A percentile compares a stretch with the other conserved stretches of the same genome.
These are phyloP conservation scores for Operophtera brumata DNA, from an alignment of 2,888 invertebrate genomes.

Conservation along the genomic window DNA sequence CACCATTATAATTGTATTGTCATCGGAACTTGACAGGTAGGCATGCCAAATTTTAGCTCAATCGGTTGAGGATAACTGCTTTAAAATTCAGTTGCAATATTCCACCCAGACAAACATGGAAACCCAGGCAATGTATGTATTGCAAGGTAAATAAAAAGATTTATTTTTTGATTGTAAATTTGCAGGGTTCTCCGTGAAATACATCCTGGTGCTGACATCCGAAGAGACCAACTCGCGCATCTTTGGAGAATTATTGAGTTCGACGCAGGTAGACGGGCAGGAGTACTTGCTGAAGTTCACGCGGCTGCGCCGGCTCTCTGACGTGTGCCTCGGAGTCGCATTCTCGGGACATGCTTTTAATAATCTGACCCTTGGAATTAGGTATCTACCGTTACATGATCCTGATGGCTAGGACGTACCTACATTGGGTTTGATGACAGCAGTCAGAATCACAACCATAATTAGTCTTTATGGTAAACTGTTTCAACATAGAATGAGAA, in stretches of 20 bases:
- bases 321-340: conserved; percentile 76
- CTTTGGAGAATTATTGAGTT: conserved; percentile 54
- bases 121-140: too few species aligned
- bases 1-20: too few species aligned
- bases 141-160: too few species aligned
- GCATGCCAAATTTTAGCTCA: too few species aligned
- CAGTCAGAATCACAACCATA: too few species aligned
- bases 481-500: too few species aligned
- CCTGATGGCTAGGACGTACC: not conserved
- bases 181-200: conserved; percentile 74
- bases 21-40: too few species aligned
- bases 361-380: conserved; percentile 68
- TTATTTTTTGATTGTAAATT: too few species aligned
- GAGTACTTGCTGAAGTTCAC: conserved; percentile 68
- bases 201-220: conserved; percentile 69
- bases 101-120: too few species aligned
- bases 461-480: too few species aligned
- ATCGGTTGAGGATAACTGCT: too few species aligned
- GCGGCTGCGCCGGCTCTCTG: conserved; percentile 63
- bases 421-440: not conserved
- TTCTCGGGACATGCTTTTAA: conserved; percentile 77
- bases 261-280: conserved; percentile 57
- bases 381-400: conserved; percentile 39
- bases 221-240: conserved; percentile 64
- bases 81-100: too few species aligned